These are phyloP conservation scores for Tachysurus vachellii DNA, from an alignment of 2,113 vertebrate genomes.

Conservation along the genomic window DNA sequence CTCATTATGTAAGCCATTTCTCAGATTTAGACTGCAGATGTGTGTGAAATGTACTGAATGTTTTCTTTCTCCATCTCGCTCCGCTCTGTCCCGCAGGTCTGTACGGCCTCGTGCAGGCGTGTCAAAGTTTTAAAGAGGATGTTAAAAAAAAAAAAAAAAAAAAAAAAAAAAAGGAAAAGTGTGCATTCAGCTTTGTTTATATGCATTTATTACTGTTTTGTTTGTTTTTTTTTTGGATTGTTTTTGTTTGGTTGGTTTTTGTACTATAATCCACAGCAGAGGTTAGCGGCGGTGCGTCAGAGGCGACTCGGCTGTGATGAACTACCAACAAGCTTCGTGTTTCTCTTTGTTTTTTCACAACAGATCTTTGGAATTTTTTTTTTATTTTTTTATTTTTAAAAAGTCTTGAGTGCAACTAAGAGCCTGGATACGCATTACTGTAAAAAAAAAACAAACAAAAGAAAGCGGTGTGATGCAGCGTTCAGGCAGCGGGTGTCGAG, in stretches of 20 bases:
- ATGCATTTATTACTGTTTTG: slow-evolving; percentile 40
- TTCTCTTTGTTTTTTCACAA: slow-evolving; percentile 26
- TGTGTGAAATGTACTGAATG: slow-evolving; percentile 34
- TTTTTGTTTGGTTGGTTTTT: slow-evolving; percentile 29
- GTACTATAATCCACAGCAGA: neutral
- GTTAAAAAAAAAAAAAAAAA: neutral
- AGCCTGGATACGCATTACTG: slow-evolving; percentile 20
- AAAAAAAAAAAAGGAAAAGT: neutral
- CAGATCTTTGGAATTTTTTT: slow-evolving; percentile 43
- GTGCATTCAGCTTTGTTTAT: slow-evolving; percentile 26
- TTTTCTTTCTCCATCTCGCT: neutral
- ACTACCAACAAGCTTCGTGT: slow-evolving; percentile 46
- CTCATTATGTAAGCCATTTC: slow-evolving; percentile 19
- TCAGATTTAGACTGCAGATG: neutral
- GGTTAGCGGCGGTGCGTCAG: neutral
- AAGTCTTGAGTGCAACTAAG: slow-evolving; percentile 56
- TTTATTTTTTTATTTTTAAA: slow-evolving; percentile 35
- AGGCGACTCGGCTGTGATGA: slow-evolving; percentile 49
- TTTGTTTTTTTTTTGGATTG: slow-evolving; percentile 23
- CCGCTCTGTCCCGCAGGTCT: neutral
- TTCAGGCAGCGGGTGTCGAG: neutral
- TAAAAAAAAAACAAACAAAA: neutral
- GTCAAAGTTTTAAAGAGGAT: slow-evolving; percentile 3
- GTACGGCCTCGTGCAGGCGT: neutral
- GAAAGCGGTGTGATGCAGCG: neutral